Evolutionary conservation across 2,113 vertebrate genomes (phyloP), one percentile per base, ranked within the genome.

Genomic region (Grantiella picta): DNA sequence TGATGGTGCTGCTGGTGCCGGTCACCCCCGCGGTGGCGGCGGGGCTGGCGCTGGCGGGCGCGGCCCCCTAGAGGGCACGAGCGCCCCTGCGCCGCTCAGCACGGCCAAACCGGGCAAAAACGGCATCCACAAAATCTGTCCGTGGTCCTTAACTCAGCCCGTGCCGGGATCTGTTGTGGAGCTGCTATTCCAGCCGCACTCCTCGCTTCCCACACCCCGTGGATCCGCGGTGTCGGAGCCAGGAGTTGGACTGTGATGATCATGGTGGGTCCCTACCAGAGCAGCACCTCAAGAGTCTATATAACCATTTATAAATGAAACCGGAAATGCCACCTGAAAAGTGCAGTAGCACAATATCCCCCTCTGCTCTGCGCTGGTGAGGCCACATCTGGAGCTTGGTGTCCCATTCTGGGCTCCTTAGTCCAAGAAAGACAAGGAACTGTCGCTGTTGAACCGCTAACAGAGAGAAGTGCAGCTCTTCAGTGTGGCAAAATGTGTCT

Each of bases 41-140:
- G 38, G 9, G 33, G 70, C 21, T 21, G 61, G 90, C 50, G 59
- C 24, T 91, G 83, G 36, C 90, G 75, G 70, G 79, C 23, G 35
- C 65, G 59, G 60, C 20, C 93, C 96, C 95, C 95, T 94, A 96
- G 95, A 66, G 96, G 95, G 93, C 96, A 92, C 44, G 60, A 94
- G 90, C 56, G 76, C 63, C 86, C 90, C 82, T 75, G 82, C n/a
- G 68, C 68, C 40, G 27, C 56, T 60, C 54, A 29, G 21, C 15
- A n/a, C 38, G n/a, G 42, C 79, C 88, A 1, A 4, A 10, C 3
- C 65, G 14, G 65, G 63, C 29, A 40, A 45, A 0, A 4, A 1
- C 50, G 10, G 13, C 35, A 1, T 5, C 15, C 33, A 0, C 76
- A 75, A 89, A 91, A 90, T 95, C 95, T 96, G 92, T 94, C 88